Percentiles rank a stretch among this genome's conserved stretches.
phyloP scores from a whole-genome alignment of 1,140 invertebrate genomes.

The Carcinoscorpius rotundicauda region DNA sequence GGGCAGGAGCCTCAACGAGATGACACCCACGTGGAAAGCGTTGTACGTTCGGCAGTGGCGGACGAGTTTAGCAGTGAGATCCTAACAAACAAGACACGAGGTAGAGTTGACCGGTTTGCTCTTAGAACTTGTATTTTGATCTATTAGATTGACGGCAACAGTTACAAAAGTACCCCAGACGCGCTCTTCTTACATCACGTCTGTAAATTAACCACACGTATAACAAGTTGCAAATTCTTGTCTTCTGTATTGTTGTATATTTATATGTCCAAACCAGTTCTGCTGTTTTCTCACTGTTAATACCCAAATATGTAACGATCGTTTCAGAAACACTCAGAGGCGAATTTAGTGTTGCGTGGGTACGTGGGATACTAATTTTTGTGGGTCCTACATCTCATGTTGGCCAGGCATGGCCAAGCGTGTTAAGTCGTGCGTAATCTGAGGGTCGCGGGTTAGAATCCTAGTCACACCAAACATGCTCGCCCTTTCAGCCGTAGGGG shows the following conservation, averaged over 20 bases:
- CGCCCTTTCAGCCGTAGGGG: too few species aligned
- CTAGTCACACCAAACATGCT: too few species aligned
- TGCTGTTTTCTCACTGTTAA: too few species aligned
- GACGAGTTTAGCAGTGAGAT: constrained; percentile 28
- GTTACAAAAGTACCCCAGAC: not conserved
- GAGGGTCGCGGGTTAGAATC: too few species aligned
- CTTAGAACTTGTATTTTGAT: constrained; percentile 10
- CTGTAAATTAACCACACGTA: not conserved
- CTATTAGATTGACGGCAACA: not conserved
- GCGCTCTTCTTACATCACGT: not conserved
- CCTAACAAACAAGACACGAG: constrained; percentile 27
- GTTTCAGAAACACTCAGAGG: too few species aligned
- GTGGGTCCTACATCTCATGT: too few species aligned
- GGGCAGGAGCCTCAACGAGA: constrained; percentile 20
- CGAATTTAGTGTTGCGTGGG: too few species aligned
- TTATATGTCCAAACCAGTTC: too few species aligned
- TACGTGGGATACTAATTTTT: too few species aligned
- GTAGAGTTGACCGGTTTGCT: constrained; percentile 7
- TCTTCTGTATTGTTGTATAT: not conserved
- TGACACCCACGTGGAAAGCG: constrained; percentile 23
- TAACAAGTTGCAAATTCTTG: not conserved
- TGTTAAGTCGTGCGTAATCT: too few species aligned
- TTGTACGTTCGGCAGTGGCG: constrained; percentile 26
- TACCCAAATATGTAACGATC: too few species aligned
- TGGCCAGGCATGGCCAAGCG: too few species aligned